Evolutionary conservation across 2,888 invertebrate species (phyloP).

Genomic region (Cephus runcator): DNA sequence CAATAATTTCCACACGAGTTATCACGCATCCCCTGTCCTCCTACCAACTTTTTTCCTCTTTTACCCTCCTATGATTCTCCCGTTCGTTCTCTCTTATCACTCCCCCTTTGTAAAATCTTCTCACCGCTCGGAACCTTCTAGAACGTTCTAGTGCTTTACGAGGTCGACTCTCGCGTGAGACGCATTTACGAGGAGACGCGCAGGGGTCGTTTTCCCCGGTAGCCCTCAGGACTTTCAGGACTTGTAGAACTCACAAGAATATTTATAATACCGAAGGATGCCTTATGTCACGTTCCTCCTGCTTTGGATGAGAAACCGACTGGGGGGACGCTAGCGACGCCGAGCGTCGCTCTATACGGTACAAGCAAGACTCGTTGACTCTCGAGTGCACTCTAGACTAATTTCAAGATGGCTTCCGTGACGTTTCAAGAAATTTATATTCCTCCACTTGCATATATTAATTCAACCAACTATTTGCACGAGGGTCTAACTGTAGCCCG

Average conservation of each 20-base stretch:
- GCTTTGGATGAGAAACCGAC: neutral
- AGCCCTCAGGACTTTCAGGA: neutral
- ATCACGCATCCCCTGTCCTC: neutral
- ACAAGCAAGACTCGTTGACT: neutral
- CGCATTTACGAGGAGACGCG: neutral
- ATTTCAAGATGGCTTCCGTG: neutral
- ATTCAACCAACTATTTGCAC: neutral
- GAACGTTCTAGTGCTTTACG: neutral
- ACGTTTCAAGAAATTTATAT: neutral
- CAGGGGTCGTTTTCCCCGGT: neutral
- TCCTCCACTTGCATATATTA: neutral
- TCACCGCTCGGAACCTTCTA: neutral
- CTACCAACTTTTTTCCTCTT: neutral
- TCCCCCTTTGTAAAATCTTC: neutral
- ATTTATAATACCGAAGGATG: neutral
- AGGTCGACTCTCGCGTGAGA: constrained; percentile 1
- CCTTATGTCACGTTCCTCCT: neutral
- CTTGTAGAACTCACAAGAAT: neutral
- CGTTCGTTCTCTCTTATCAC: neutral
- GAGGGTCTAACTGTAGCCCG: neutral
- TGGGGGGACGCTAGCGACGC: too few relatives aligned
- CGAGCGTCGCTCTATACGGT: neutral
- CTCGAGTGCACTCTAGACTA: neutral
- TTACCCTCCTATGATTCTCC: neutral
- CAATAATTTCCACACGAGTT: neutral